Conservation (phyloP, 2,888 invertebrate species). For the Deilephila porcellus region DNA sequence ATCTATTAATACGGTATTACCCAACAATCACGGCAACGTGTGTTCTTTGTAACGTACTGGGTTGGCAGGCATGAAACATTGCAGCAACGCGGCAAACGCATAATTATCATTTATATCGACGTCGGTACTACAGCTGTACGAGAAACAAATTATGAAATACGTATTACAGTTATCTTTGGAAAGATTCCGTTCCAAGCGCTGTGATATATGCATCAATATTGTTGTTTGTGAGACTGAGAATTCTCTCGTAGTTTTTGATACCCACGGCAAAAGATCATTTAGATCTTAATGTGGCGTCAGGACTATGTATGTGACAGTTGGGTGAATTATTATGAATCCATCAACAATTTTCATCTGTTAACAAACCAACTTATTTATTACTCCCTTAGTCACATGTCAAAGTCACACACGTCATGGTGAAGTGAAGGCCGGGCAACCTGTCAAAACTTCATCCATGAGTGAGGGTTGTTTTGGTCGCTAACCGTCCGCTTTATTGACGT, state of each 20-base stretch:
- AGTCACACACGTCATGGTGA: not conserved
- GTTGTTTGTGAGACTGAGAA: too few species aligned
- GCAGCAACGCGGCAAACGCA: not conserved
- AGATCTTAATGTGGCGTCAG: too few species aligned
- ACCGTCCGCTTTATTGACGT: not conserved
- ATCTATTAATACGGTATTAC: too few species aligned
- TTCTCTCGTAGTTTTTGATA: too few species aligned
- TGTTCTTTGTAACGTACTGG: not conserved
- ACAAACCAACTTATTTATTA: not conserved
- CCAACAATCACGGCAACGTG: not conserved
- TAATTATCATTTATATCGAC: not conserved
- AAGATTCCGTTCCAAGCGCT: not conserved
- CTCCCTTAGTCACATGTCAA: slow-evolving; percentile 1
- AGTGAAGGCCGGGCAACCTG: not conserved
- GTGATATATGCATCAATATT: not conserved
- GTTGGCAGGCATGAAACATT: not conserved
- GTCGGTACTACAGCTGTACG: not conserved
- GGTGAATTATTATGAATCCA: too few species aligned
- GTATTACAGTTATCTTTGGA: not conserved
- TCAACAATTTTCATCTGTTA: not conserved
- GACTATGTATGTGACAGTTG: too few species aligned
- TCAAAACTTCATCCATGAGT: not conserved
- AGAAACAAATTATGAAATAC: not conserved
- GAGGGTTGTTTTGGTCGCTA: not conserved
- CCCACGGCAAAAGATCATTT: too few species aligned